Conservation (phyloP, 2,888 invertebrate genomes). For the Callyntrura sp. region DNA sequence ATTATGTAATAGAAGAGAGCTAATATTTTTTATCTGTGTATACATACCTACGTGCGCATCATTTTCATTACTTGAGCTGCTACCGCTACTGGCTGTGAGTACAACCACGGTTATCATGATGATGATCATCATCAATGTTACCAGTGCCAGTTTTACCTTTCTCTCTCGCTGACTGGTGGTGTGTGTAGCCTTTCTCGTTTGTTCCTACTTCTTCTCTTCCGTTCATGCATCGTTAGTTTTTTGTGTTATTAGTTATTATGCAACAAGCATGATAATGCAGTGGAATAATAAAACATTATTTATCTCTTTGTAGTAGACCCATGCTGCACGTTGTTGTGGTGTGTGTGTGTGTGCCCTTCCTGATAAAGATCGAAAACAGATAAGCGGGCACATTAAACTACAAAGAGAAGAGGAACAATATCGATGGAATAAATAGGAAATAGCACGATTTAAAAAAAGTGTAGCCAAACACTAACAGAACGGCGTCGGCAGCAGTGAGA, state of each 20-base stretch:
- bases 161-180: neutral
- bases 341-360: slow-evolving; percentile 47
- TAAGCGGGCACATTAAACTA: neutral
- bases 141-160: slow-evolving; percentile 48
- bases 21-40: slow-evolving; percentile 30
- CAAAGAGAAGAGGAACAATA: neutral
- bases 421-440: slow-evolving; percentile 26
- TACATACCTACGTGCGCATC: slow-evolving; percentile 11
- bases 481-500: neutral
- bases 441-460: slow-evolving; percentile 33
- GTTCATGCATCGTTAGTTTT: slow-evolving; percentile 63
- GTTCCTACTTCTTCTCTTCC: neutral
- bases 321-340: neutral
- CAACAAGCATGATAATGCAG: neutral
- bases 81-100: no score
- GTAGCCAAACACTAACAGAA: no score
- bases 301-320: slow-evolving; percentile 33
- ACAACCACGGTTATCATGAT: neutral
- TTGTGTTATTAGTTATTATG: slow-evolving; percentile 43
- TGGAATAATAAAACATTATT: slow-evolving; percentile 10
- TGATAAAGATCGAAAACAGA: slow-evolving; percentile 14
- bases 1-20: slow-evolving; percentile 14
- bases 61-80: neutral
- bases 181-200: slow-evolving; percentile 27
- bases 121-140: neutral